These are phyloP conservation scores for Dermatophagoides farinae DNA, from an alignment of 1,140 invertebrate genomes.

Conservation along the genomic window DNA sequence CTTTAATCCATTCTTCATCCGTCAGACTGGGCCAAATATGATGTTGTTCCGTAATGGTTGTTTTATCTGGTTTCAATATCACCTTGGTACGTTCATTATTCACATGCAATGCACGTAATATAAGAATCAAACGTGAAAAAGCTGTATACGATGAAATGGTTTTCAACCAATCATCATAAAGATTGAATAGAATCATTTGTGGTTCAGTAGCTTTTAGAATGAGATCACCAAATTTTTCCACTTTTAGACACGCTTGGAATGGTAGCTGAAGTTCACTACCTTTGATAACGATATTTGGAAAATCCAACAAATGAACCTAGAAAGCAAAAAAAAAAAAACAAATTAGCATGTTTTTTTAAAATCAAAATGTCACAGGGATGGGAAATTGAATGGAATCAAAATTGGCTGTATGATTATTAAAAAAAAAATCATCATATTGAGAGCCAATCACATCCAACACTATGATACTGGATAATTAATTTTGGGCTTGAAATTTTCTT, in stretches of 20 bases:
- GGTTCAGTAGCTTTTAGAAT: constrained; percentile 98
- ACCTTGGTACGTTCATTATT: constrained; percentile 98
- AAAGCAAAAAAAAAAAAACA: background rate
- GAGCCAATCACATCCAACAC: background rate
- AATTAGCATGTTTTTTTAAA: background rate
- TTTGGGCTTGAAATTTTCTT: background rate
- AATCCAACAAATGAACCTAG: constrained; percentile 83
- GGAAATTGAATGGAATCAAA: background rate
- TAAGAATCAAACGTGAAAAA: constrained; percentile 90
- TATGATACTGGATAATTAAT: constrained; percentile 1
- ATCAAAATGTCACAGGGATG: constrained; percentile 6
- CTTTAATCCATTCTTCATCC: constrained; percentile 99
- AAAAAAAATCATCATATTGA: background rate
- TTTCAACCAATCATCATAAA: constrained; percentile 99
- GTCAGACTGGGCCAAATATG: constrained; percentile 96
- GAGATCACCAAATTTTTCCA: constrained; percentile 97
- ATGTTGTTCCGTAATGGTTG: constrained; percentile 92
- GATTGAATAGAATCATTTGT: constrained; percentile 98
- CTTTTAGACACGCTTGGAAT: constrained; percentile 96
- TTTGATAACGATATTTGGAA: constrained; percentile 99
- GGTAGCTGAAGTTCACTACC: constrained; percentile 94
- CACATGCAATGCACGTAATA: constrained; percentile 86
- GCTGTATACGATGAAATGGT: constrained; percentile 87
- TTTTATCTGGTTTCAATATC: constrained; percentile 93
- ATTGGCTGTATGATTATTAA: background rate